Evolutionary conservation across 2,888 invertebrate genomes (phyloP).

Genomic region (Drosophila antonietae): DNA sequence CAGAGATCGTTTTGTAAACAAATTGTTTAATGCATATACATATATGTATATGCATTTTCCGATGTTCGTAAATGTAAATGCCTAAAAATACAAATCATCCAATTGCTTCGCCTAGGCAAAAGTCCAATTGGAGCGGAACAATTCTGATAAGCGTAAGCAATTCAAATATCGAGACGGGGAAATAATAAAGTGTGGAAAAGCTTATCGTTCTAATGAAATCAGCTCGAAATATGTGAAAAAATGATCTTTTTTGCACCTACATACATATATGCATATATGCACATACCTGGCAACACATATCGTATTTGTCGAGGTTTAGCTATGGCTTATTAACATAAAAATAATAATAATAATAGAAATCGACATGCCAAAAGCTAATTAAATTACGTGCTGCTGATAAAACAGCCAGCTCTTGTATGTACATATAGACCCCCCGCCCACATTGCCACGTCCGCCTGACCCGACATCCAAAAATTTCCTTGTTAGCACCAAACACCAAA

Average conservation of each 20-base stretch:
- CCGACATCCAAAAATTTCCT: neutral
- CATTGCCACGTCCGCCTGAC: no score
- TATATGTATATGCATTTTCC: neutral
- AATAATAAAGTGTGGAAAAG: conserved; percentile 19
- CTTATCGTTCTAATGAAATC: conserved; percentile 27
- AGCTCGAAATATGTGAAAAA: neutral
- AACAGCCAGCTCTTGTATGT: conserved; percentile 1
- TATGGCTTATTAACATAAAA: conserved; percentile 6
- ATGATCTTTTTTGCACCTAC: neutral
- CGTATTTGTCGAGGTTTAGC: conserved; percentile 15
- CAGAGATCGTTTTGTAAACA: neutral
- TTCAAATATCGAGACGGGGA: conserved; percentile 27
- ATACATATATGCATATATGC: neutral
- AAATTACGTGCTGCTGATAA: conserved; percentile 17
- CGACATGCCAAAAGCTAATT: neutral
- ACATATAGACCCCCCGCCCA: no score
- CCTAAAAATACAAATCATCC: conserved; percentile 10
- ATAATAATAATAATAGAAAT: neutral
- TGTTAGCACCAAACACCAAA: neutral
- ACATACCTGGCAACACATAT: neutral
- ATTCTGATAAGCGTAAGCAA: conserved; percentile 30
- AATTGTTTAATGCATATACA: neutral
- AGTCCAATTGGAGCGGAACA: conserved; percentile 16
- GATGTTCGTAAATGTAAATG: conserved; percentile 4
- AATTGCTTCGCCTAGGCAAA: neutral